phyloP scores from a whole-genome alignment of 2,797 vertebrate species.

The Potorous gilbertii region DNA sequence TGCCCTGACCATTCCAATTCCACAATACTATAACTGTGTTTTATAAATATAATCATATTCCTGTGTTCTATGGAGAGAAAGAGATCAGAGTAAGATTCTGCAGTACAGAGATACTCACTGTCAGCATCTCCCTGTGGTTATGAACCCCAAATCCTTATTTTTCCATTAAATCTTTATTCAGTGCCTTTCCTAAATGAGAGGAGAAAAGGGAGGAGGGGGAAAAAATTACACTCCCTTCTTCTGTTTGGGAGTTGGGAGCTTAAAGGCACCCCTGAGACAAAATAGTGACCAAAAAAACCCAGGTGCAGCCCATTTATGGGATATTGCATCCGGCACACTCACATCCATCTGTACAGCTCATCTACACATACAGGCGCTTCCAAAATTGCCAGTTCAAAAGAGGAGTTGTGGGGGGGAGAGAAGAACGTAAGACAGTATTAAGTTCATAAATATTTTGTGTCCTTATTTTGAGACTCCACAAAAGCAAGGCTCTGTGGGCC shows the following conservation, averaged over 20 bases:
- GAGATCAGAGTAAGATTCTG: constrained; percentile 30
- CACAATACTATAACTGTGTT: constrained; percentile 59
- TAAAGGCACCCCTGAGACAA: constrained; percentile 55
- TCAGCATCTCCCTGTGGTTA: constrained; percentile 21
- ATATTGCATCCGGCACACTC: constrained; percentile 1
- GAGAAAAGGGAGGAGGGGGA: not conserved
- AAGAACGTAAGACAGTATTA: constrained; percentile 58
- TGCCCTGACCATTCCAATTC: constrained; percentile 61
- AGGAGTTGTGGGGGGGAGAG: not conserved
- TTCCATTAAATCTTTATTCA: constrained; percentile 62
- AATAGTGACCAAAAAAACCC: constrained; percentile 69
- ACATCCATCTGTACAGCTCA: constrained; percentile 34
- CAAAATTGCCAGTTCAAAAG: constrained; percentile 56
- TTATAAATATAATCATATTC: constrained; percentile 62
- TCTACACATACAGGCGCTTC: constrained; percentile 29
- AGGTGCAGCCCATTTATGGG: constrained; percentile 58
- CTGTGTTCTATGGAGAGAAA: constrained; percentile 29
- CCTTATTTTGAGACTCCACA: constrained; percentile 68
- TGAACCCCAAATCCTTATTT: constrained; percentile 68
- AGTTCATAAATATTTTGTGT: constrained; percentile 67
- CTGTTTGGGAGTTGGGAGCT: constrained; percentile 39
- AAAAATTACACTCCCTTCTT: not conserved
- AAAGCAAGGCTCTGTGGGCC: constrained; percentile 50
- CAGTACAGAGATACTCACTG: not conserved
- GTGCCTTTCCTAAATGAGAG: constrained; percentile 64